A percentile compares a stretch with the other conserved stretches of the same genome.
phyloP scores from a whole-genome alignment of 2,113 vertebrate species.

The Syngnathus floridae region DNA sequence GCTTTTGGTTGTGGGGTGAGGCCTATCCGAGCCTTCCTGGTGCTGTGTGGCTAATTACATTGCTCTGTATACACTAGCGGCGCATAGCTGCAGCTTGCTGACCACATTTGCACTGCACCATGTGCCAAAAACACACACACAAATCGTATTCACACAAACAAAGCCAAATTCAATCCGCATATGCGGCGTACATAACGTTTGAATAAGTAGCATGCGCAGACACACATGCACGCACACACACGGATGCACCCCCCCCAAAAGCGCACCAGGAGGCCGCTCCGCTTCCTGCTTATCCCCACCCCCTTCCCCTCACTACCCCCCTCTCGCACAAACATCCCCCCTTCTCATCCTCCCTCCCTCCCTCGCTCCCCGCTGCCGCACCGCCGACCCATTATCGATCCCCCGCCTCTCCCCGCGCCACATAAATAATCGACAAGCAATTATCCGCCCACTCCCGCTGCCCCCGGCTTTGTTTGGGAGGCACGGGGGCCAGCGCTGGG shows the following conservation, averaged over 20 bases:
- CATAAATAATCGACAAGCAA: constrained; percentile 80
- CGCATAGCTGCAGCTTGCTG: constrained; percentile 58
- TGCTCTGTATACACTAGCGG: constrained; percentile 44
- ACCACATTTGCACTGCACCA: constrained; percentile 59
- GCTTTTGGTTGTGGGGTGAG: constrained; percentile 36
- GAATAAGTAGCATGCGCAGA: constrained; percentile 55
- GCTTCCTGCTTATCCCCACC: constrained; percentile 59
- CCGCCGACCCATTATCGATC: constrained; percentile 74
- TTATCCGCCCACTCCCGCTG: constrained; percentile 78
- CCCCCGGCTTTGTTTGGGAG: constrained; percentile 75
- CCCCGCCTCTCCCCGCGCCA: constrained; percentile 75
- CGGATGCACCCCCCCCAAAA: constrained; percentile 41
- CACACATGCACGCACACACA: constrained; percentile 31
- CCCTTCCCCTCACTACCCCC: constrained; percentile 38
- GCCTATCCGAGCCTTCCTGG: constrained; percentile 66
- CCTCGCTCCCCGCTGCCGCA: constrained; percentile 57
- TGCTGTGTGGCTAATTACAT: constrained; percentile 76
- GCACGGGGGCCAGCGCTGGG: constrained; percentile 62
- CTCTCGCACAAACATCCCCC: constrained; percentile 29
- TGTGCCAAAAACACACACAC: constrained; percentile 51
- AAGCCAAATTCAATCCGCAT: constrained; percentile 46
- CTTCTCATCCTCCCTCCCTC: constrained; percentile 23
- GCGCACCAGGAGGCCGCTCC: constrained; percentile 57
- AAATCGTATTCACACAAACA: constrained; percentile 60
- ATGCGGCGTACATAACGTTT: constrained; percentile 47